phyloP scores from a whole-genome alignment of 2,888 invertebrate species.

The Aricia artaxerxes region DNA sequence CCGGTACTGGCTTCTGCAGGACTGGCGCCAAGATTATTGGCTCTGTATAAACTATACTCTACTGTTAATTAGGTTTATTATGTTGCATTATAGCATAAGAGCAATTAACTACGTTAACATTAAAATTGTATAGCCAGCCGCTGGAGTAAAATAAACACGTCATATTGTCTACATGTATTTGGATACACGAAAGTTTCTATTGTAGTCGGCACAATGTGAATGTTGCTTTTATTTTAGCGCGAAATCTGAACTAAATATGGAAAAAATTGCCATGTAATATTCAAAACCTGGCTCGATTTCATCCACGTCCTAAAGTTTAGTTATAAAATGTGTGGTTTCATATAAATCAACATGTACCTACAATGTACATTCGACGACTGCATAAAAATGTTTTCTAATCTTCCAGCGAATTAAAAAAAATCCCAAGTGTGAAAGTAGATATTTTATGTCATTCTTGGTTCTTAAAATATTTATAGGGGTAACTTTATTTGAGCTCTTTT shows the following conservation, averaged over 20 bases:
- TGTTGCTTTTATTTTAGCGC: conserved; percentile 3
- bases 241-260: conserved; percentile 10
- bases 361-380: background rate
- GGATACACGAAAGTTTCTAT: conserved; percentile 17
- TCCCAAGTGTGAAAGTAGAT: too few relatives aligned
- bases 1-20: too few relatives aligned
- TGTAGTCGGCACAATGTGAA: conserved; percentile 3
- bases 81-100: too few relatives aligned
- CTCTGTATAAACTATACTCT: too few relatives aligned
- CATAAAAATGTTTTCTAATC: background rate
- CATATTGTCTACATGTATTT: conserved; percentile 14
- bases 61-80: too few relatives aligned
- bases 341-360: background rate
- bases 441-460: too few relatives aligned
- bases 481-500: background rate
- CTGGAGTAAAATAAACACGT: background rate
- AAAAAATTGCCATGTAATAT: conserved; percentile 14
- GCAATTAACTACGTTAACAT: background rate
- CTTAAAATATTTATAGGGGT: background rate
- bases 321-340: background rate
- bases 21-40: too few relatives aligned
- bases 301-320: background rate
- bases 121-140: background rate
- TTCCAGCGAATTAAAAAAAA: too few relatives aligned
- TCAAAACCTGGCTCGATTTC: conserved; percentile 2